Evolutionary conservation across 2,888 invertebrate genomes (phyloP), one percentile per base, ranked within the genome.

Genomic region (Polyploca ridens): DNA sequence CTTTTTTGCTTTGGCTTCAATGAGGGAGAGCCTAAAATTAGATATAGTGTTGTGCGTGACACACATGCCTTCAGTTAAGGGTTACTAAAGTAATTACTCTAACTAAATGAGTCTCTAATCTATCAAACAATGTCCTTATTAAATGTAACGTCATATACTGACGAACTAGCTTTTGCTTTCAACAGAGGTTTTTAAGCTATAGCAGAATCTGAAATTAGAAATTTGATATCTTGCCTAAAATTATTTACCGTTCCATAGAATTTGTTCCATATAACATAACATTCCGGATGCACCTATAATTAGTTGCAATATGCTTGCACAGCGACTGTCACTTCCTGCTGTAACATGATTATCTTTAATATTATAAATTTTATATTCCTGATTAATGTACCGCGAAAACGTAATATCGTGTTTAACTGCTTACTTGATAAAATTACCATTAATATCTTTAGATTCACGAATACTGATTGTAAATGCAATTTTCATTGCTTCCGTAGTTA

Each of bases 301-400:
- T 62, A 62, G 58, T 27, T 46, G 57, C 44, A 27, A 16, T n/a
- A n/a, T 54, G 58, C 62, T 49, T 38, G 33, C 19, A n/a, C 63
- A 64, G 62, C 64, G 66, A 59, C 38, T 59, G 60, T 63, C 44
- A 41, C 59, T 64, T 63, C 66, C 66, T 61, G 66, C 66, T 64
- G 66, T 54, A 62, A 62, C 61, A 49, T 16, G 16, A 54, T 19
- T 54, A 44, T 33, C 44, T 44, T 44, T 19, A 44, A 44, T 44
- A 33, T 33, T 19, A 11, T 16, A 19, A 16, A 61, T 16, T 49
- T 16, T 49, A 49, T 49, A 16, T 49, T 16, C n/a, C 49, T n/a
- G 49, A n/a, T 49, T 49, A 49, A 49, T 54, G 54, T 54, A 10
- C 10, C 54, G 54, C 19, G 54, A 54, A 54, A 54, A 46, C 13